These are phyloP conservation scores for Xestia ashworthii DNA, from an alignment of 2,888 invertebrate genomes.

Conservation along the genomic window DNA sequence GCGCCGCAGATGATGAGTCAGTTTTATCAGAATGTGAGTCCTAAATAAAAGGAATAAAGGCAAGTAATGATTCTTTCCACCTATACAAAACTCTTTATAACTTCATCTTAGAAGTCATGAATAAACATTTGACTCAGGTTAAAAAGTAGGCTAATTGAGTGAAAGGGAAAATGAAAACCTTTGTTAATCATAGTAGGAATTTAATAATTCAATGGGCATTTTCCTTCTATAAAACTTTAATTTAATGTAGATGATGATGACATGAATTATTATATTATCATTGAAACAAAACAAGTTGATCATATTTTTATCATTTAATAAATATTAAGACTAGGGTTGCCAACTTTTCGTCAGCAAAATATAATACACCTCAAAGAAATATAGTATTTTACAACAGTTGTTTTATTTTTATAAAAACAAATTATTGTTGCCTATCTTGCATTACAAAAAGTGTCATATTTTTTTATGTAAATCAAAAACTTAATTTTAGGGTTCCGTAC, in stretches of 20 bases:
- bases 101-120: not conserved
- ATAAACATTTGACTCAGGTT: not conserved
- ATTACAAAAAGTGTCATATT: no score
- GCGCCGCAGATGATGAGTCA: no score
- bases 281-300: not conserved
- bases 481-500: no score
- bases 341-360: no score
- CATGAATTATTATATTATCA: not conserved
- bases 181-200: constrained; percentile 4
- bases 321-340: not conserved
- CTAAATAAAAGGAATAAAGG: no score
- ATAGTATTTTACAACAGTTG: no score
- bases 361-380: no score
- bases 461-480: no score
- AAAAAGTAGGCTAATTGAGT: not conserved
- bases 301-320: not conserved
- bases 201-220: not conserved
- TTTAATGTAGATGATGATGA: no score
- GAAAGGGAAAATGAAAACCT: not conserved
- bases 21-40: not conserved
- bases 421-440: no score
- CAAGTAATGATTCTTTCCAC: not conserved
- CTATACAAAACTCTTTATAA: not conserved
- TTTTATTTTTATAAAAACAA: no score
- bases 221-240: not conserved